A percentile compares a stretch with the other conserved stretches of the same genome.
Conservation (phyloP, 1,140 invertebrate genomes). For the Amyelois transitella region DNA sequence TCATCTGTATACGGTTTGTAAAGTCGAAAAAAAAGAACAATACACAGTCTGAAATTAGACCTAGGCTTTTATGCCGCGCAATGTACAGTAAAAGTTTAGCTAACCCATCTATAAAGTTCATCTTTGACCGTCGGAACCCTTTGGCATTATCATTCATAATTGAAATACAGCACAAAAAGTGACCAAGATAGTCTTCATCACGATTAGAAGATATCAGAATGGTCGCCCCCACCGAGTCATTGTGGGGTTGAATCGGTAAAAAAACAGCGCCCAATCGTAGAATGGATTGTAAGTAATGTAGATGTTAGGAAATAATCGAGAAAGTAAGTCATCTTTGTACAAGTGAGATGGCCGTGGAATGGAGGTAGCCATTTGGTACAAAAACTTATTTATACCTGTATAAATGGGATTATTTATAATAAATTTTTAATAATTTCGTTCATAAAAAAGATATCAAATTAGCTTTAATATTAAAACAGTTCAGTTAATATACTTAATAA, state of each 20-base stretch:
- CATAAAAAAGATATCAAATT: too few species aligned
- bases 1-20: too few species aligned
- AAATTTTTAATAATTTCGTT: too few species aligned
- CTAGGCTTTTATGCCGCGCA: too few species aligned
- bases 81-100: not conserved
- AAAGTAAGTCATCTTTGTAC: not conserved
- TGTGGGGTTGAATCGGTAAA: conserved; percentile 41
- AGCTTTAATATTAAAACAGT: too few species aligned
- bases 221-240: conserved; percentile 38
- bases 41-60: too few species aligned
- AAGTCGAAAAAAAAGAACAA: too few species aligned
- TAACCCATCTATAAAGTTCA: conserved; percentile 12
- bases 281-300: conserved; percentile 48
- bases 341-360: too few species aligned
- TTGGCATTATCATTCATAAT: conserved; percentile 49
- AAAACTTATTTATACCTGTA: too few species aligned
- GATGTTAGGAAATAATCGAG: conserved; percentile 26
- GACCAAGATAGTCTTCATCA: conserved; percentile 46
- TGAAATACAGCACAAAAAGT: conserved; percentile 44
- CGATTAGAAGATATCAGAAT: conserved; percentile 22
- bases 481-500: too few species aligned
- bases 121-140: conserved; percentile 32
- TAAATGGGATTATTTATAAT: too few species aligned
- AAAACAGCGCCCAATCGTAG: conserved; percentile 43
- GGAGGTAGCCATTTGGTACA: too few species aligned